These are phyloP conservation scores for Cygnus olor DNA, from an alignment of 2,797 vertebrate species.

Conservation along the genomic window DNA sequence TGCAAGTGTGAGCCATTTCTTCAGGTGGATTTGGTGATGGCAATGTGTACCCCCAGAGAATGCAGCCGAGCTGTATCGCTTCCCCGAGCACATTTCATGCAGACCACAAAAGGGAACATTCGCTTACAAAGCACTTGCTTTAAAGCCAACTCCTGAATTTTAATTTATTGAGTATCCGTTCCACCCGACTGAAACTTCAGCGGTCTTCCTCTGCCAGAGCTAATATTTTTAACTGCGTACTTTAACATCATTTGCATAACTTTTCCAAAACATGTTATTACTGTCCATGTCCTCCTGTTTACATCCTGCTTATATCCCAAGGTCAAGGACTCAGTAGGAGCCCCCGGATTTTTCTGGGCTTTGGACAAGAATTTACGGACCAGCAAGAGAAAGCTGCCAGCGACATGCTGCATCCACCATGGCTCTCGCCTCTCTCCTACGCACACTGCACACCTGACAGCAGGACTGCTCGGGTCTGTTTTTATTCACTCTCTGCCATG, in stretches of 20 bases:
- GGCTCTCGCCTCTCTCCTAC: background rate
- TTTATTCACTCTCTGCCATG: background rate
- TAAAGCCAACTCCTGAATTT: slow-evolving; percentile 21
- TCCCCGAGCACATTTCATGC: background rate
- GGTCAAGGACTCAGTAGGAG: background rate
- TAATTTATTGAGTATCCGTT: slow-evolving; percentile 37
- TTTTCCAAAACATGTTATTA: background rate
- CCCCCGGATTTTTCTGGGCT: slow-evolving; percentile 22
- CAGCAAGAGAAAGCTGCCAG: background rate
- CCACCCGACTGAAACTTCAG: slow-evolving; percentile 6
- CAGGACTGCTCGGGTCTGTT: background rate
- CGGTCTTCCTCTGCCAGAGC: slow-evolving; percentile 26
- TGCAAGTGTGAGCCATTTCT: background rate
- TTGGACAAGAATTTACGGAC: slow-evolving; percentile 5
- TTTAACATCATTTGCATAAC: slow-evolving; percentile 51
- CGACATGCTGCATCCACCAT: background rate
- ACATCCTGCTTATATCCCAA: background rate
- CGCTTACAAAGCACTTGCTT: slow-evolving; percentile 51
- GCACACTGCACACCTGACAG: background rate
- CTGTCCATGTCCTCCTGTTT: background rate
- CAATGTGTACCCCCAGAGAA: background rate
- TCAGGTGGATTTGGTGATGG: background rate
- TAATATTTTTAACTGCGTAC: slow-evolving; percentile 28
- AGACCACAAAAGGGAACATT: background rate
- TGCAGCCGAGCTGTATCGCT: background rate